These are phyloP conservation scores for Psilanteris sp. DNA, from an alignment of 1,140 invertebrate species.

Conservation along the genomic window DNA sequence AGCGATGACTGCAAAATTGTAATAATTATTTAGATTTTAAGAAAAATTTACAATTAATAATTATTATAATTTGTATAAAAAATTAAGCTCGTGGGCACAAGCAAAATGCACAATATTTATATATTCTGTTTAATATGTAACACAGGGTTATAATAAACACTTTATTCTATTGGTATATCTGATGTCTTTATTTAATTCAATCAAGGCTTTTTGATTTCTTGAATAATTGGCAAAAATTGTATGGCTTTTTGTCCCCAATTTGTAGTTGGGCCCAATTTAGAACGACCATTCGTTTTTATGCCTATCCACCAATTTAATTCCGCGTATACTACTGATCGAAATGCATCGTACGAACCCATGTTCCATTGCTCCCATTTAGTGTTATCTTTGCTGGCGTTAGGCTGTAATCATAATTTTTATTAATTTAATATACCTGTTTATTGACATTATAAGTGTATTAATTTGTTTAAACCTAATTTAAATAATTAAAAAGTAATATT, in stretches of 20 bases:
- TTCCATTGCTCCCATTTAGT: slow-evolving; percentile 83
- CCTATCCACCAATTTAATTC: slow-evolving; percentile 84
- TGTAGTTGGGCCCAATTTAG: slow-evolving; percentile 82
- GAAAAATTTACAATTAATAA: too few species aligned
- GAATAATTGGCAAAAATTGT: slow-evolving; percentile 78
- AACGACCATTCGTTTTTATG: slow-evolving; percentile 83
- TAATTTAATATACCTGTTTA: too few species aligned
- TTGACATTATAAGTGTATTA: too few species aligned
- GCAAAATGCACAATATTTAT: slow-evolving; percentile 75
- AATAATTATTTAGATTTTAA: too few species aligned
- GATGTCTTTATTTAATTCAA: slow-evolving; percentile 3
- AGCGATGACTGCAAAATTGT: too few species aligned
- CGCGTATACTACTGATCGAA: slow-evolving; percentile 82
- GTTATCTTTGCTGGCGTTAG: slow-evolving; percentile 78
- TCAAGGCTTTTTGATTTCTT: slow-evolving; percentile 41
- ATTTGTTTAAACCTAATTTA: too few species aligned
- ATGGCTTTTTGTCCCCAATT: slow-evolving; percentile 83
- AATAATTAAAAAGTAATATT: too few species aligned
- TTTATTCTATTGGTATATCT: slow-evolving; percentile 69
- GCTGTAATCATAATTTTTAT: slow-evolving; percentile 73
- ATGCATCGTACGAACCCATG: slow-evolving; percentile 82
- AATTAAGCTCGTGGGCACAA: slow-evolving; percentile 72
- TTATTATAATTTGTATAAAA: slow-evolving; percentile 60
- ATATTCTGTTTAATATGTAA: slow-evolving; percentile 69
- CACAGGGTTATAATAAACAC: slow-evolving; percentile 75